Conservation (phyloP, 2,797 vertebrate genomes). For the Notamacropus eugenii region DNA sequence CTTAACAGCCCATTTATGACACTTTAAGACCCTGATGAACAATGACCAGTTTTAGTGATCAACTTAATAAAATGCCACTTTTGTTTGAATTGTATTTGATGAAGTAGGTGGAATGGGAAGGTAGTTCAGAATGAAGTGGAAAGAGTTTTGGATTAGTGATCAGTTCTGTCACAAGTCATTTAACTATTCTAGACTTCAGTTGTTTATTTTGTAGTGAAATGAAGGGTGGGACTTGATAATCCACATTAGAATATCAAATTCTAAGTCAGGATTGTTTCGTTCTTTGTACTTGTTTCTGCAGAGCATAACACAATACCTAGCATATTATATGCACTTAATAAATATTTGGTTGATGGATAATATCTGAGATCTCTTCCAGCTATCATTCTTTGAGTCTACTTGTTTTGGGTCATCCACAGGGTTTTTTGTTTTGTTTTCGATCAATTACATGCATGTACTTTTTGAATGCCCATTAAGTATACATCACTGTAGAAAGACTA, state of each 20-base stretch:
- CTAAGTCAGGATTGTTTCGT: background rate
- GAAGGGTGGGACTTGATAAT: background rate
- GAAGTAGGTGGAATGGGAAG: background rate
- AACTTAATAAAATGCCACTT: background rate
- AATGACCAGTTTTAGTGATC: background rate
- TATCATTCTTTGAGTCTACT: background rate
- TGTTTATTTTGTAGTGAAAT: background rate
- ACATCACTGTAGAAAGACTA: background rate
- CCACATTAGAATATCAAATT: background rate
- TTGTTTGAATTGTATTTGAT: background rate
- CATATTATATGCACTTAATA: background rate
- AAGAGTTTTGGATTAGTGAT: background rate
- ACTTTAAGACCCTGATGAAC: background rate
- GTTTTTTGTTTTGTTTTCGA: background rate
- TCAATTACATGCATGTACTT: background rate
- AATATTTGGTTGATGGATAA: background rate
- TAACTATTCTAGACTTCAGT: background rate
- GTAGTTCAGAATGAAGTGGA: background rate
- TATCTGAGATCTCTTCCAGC: background rate
- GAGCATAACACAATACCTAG: background rate
- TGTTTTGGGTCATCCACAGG: background rate
- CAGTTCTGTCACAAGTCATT: background rate
- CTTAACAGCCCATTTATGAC: slow-evolving; percentile 12
- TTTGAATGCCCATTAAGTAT: background rate
- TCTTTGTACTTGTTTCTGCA: background rate